Conservation (phyloP, 2,888 invertebrate genomes). For the Chymomyza procnemis region DNA sequence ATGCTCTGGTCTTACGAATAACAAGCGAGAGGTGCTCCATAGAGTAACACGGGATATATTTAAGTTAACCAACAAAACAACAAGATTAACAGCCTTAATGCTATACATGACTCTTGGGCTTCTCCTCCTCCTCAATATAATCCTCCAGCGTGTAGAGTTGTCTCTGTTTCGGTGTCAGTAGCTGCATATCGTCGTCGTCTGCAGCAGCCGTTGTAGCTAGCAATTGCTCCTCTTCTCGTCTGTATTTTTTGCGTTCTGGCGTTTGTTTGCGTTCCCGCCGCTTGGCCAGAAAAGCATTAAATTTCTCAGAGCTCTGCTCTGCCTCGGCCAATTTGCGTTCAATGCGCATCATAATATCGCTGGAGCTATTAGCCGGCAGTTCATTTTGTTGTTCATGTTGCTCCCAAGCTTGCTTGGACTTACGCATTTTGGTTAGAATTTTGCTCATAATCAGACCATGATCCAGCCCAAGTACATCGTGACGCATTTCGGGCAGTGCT, state of each 20-base stretch:
- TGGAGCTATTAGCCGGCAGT: slow-evolving; percentile 6
- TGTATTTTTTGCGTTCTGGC: slow-evolving; percentile 59
- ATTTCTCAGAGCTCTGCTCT: slow-evolving; percentile 40
- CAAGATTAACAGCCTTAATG: slow-evolving; percentile 6
- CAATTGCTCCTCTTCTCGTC: slow-evolving; percentile 23
- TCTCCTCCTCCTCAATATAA: slow-evolving; percentile 59
- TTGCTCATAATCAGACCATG: slow-evolving; percentile 83
- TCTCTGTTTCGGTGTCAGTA: slow-evolving; percentile 28
- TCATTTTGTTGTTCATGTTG: slow-evolving; percentile 43
- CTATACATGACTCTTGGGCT: background rate
- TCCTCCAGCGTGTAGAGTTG: slow-evolving; percentile 57
- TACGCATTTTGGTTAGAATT: slow-evolving; percentile 80
- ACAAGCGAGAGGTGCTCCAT: no score
- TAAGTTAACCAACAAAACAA: background rate
- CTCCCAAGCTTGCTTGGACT: slow-evolving; percentile 81
- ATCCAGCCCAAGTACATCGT: slow-evolving; percentile 85
- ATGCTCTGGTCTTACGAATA: no score
- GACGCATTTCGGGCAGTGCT: slow-evolving; percentile 84
- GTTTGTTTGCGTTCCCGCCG: slow-evolving; percentile 52
- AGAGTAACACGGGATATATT: background rate
- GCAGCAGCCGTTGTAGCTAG: background rate
- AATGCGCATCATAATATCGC: background rate
- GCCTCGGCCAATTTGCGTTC: slow-evolving; percentile 34
- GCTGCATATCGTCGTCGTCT: slow-evolving; percentile 27
- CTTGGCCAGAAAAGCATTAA: slow-evolving; percentile 58